These are phyloP conservation scores for Heliconius aoede DNA, from an alignment of 2,888 invertebrate genomes.

Conservation along the genomic window DNA sequence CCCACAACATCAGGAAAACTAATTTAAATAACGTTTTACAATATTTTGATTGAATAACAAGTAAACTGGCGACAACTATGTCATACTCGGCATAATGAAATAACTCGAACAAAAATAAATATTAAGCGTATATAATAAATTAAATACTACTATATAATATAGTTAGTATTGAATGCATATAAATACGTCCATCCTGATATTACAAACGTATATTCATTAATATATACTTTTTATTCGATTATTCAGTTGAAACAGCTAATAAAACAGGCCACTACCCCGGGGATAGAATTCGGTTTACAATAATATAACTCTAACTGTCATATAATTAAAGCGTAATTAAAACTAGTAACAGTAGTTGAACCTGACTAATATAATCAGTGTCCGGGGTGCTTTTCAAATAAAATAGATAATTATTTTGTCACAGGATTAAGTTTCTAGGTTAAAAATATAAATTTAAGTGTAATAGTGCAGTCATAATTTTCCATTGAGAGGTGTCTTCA, in stretches of 20 bases:
- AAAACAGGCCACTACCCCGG: constrained; percentile 15
- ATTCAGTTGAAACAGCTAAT: background rate
- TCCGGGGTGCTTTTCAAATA: background rate
- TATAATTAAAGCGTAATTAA: background rate
- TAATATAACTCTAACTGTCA: constrained; percentile 12
- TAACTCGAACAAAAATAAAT: background rate
- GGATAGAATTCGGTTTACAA: background rate
- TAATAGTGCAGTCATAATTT: background rate
- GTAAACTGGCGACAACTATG: too few relatives aligned
- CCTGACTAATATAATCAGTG: background rate
- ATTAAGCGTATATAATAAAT: background rate
- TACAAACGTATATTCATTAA: background rate
- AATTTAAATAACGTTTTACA: too few relatives aligned
- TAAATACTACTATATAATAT: too few relatives aligned
- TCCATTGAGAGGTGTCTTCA: too few relatives aligned
- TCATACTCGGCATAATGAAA: too few relatives aligned
- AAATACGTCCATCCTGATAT: background rate
- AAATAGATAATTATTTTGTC: too few relatives aligned
- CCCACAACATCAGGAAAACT: too few relatives aligned
- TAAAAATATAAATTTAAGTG: background rate
- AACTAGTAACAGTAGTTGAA: background rate
- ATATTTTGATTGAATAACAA: too few relatives aligned
- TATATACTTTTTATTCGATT: background rate
- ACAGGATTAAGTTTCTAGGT: too few relatives aligned
- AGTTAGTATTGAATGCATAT: background rate